Evolutionary conservation across 2,113 vertebrate genomes (phyloP), one percentile per base, ranked within the genome.

Genomic region (Microcebus jonahi): DNA sequence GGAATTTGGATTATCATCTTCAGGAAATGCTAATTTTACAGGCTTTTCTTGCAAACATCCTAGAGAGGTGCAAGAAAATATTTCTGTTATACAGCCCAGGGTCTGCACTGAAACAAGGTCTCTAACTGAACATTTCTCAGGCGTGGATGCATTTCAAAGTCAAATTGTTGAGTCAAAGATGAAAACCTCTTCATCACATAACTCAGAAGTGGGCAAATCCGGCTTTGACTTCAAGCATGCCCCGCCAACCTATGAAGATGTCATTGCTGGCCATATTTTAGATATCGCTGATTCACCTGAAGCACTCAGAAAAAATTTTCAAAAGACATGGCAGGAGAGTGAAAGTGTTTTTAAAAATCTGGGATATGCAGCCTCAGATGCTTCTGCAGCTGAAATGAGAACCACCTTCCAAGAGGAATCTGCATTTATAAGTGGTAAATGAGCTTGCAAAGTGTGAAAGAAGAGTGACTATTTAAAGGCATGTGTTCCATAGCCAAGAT

Each of bases 171-270:
- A 98, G 95, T 98, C 98, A 27, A 98, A 96, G 97, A 98, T 94
- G 5, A 90, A 93, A 12, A 88, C 98, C 9, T 97, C 98, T 61
- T 94, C 98, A 48, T 98, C 98, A 42, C 97, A 89, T 68, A 98
- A 98, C 96, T 98, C 98, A 6, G 98, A 99, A 90, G 98, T 97
- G 3, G 53, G 97, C 61, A 98, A 98, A n/a, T 93, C 98, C 18
- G 98, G 98, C 76, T 98, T 98, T 88, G 97, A 98, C 96, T 98
- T 98, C 83, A 98, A 98, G 88, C 98, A 88, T 42, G 98, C 94
- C 23, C 99, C 99, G 12, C 99, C 99, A 23, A 99, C 99, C 23
- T 99, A 99, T 13, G 99, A 99, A 86, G 99, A 99, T 71, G 99
- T 99, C 5, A 99, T 99, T 2, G 99, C 99, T 88, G 99, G 98